Evolutionary conservation across 2,888 invertebrate species (phyloP).

Genomic region (Drosophila putrida): DNA sequence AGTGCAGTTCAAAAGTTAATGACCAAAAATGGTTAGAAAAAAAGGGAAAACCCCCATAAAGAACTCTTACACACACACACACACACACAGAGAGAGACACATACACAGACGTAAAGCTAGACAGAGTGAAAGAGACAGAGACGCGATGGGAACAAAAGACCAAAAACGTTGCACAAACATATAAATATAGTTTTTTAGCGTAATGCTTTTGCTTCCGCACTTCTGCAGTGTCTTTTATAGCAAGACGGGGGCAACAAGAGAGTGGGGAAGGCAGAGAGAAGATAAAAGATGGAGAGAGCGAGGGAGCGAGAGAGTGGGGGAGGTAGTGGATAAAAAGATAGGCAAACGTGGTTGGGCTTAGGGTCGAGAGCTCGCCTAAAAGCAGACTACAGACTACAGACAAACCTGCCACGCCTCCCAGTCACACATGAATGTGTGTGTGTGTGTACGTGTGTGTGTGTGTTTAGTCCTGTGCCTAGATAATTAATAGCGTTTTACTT

Average conservation of each 20-base stretch:
- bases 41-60: slow-evolving; percentile 44
- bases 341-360: slow-evolving; percentile 33
- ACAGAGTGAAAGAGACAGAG: slow-evolving; percentile 10
- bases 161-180: slow-evolving; percentile 57
- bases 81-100: slow-evolving; percentile 10
- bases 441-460: slow-evolving; percentile 21
- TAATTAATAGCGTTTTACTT: slow-evolving; percentile 81
- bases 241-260: slow-evolving; percentile 5
- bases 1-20: slow-evolving; percentile 77
- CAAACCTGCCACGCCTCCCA: not conserved
- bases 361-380: slow-evolving; percentile 56
- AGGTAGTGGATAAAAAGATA: slow-evolving; percentile 13
- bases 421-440: slow-evolving; percentile 22
- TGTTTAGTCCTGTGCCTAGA: slow-evolving; percentile 55
- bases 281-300: not conserved
- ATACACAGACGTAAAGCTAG: slow-evolving; percentile 15
- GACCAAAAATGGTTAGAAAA: slow-evolving; percentile 67
- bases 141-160: slow-evolving; percentile 52
- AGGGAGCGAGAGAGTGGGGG: not conserved
- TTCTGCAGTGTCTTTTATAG: slow-evolving; percentile 42
- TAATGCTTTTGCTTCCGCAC: slow-evolving; percentile 75
- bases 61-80: slow-evolving; percentile 21
- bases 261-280: slow-evolving; percentile 5
- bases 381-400: slow-evolving; percentile 24
- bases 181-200: slow-evolving; percentile 60